Base-by-base conservation (phyloP, 2,888 invertebrate genomes). In the Helicoverpa assulta region DNA sequence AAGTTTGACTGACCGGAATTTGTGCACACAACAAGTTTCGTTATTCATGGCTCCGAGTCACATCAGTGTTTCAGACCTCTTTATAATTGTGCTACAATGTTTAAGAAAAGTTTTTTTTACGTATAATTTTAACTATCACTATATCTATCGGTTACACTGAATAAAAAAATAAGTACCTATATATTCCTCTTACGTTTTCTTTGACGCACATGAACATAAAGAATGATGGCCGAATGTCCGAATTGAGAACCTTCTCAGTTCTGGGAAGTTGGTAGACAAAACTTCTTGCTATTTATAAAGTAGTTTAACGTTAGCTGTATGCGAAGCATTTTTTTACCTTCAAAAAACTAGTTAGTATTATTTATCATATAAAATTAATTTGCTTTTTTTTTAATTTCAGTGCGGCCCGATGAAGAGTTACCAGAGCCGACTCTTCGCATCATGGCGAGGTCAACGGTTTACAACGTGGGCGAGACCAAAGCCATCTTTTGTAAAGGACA, bases 401-500 rank as follows among this genome's bases (percentile, higher is more conserved):
- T 88, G 51, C 74, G 86, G 71, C 85, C 90, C 56, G 85, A 85
- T n/a, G 85, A 84, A 12, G 86, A 88, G n/a, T 83, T 86, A n/a
- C 70, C 63, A 18, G 85, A 86, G 70, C 92, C 93, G 0, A 85
- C 82, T 37, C 86, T 95, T 40, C 84, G 83, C 56, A 91, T 95
- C 56, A 86, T 92, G 86, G 91, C 94, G 4, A 86, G 88, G 68
- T 89, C 91, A 0, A 90, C 91, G 1, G 91, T 94, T 21, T 94
- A 91, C 89, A 92, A 94, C 68, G 91, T 90, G 0, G 91, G 90
- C 0, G 94, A 94, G 52, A 91, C 85, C 40, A 93, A 92, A 84
- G 95, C 90, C 5, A 94, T 95, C 62, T 94, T 91, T 82, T 95
- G 95, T 80, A 89, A 93, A 85, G 93, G 92, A 73, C 84, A 81